Conservation (phyloP, 2,797 vertebrate genomes). For the Gallirallus australis region DNA sequence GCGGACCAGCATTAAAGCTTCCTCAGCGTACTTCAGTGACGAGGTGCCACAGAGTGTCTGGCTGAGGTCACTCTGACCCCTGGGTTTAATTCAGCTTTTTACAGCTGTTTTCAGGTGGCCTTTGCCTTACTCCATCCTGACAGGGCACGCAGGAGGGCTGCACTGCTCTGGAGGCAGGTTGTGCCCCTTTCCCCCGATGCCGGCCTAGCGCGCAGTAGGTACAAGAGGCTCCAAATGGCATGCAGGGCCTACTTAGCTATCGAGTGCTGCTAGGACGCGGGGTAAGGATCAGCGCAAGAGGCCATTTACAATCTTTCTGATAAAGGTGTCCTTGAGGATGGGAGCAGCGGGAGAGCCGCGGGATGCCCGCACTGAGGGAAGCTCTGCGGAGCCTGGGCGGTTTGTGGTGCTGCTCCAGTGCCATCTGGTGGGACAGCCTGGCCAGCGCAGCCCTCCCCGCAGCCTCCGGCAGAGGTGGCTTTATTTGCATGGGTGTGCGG, state of each 20-base stretch:
- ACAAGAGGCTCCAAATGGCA: neutral
- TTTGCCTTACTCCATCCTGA: neutral
- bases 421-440: neutral
- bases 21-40: accelerated
- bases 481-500: neutral
- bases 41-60: neutral
- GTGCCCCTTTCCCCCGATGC: accelerated
- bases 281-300: neutral
- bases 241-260: neutral
- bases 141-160: accelerated
- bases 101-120: neutral
- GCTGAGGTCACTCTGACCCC: neutral
- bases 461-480: neutral
- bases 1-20: neutral
- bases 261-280: too few relatives aligned
- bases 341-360: accelerated
- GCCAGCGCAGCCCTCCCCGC: neutral
- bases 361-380: accelerated
- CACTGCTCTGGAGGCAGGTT: neutral
- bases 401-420: neutral
- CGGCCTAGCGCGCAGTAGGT: accelerated
- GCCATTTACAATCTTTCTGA: neutral
- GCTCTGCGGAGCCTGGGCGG: accelerated
- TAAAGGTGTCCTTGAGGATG: neutral
- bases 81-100: neutral